Evolutionary conservation across 2,888 invertebrate species (phyloP).

Genomic region (Rhodophaea formosa): DNA sequence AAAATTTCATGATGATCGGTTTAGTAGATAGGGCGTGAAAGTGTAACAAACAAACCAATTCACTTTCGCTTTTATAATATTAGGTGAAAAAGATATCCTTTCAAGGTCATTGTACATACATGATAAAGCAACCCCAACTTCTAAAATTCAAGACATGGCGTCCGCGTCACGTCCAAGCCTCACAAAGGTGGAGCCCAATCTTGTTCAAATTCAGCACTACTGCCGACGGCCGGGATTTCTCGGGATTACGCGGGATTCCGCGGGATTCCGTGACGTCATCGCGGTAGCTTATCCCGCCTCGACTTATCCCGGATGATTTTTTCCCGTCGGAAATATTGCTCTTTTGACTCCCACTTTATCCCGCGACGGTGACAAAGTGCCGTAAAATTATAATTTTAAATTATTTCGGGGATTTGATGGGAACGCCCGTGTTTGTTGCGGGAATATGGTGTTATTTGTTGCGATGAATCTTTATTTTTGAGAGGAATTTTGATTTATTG

Average conservation of each 20-base stretch:
- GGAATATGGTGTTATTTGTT: not conserved
- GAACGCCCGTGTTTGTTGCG: not conserved
- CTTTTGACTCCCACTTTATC: conserved; percentile 28
- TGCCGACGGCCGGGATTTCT: conserved; percentile 21
- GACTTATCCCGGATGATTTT: conserved; percentile 27
- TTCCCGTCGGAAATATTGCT: conserved; percentile 26
- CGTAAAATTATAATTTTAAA: conserved; percentile 25
- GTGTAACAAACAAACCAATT: no score
- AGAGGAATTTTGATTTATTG: not conserved
- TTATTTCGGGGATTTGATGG: not conserved
- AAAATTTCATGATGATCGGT: no score
- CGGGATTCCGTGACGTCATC: conserved; percentile 22
- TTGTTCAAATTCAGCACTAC: conserved; percentile 27
- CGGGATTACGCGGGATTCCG: conserved; percentile 22
- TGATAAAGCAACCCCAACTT: not conserved
- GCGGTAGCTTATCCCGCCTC: conserved; percentile 23
- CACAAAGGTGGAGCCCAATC: conserved; percentile 20
- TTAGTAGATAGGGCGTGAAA: no score
- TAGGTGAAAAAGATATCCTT: no score
- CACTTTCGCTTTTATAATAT: no score
- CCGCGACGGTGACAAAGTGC: conserved; percentile 23
- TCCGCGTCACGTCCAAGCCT: conserved; percentile 1
- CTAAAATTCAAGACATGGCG: not conserved
- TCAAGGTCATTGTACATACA: not conserved
- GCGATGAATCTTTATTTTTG: not conserved